Percentiles rank a stretch among this genome's conserved stretches.
Conservation (phyloP, 2,797 vertebrate genomes). For the Paguma larvata region DNA sequence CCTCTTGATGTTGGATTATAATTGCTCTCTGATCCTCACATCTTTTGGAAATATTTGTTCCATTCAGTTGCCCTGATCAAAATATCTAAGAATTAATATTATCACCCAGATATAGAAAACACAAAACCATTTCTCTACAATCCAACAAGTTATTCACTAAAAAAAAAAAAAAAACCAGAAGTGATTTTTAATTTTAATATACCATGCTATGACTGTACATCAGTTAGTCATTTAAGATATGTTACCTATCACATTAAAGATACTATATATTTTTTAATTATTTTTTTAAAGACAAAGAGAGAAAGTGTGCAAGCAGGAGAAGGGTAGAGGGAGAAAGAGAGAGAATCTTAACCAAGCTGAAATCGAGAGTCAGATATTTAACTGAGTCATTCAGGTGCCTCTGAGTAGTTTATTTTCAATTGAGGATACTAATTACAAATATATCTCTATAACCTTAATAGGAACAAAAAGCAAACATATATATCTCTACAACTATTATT, state of each 20-base stretch:
- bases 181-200: conserved; percentile 67
- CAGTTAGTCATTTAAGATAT: conserved; percentile 59
- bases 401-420: conserved; percentile 31
- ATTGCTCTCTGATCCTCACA: neutral
- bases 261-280: neutral
- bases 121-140: conserved; percentile 71
- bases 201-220: conserved; percentile 73
- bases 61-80: conserved; percentile 29
- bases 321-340: too few species aligned
- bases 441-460: conserved; percentile 20
- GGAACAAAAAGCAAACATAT: neutral
- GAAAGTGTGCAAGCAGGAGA: too few species aligned
- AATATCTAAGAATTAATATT: conserved; percentile 73
- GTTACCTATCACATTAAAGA: neutral
- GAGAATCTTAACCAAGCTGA: too few species aligned
- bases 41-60: neutral
- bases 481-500: conserved; percentile 10
- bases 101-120: conserved; percentile 66
- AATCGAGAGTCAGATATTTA: too few species aligned
- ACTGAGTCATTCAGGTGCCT: too few species aligned
- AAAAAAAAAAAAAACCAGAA: conserved; percentile 65
- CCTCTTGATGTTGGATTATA: neutral
- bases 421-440: conserved; percentile 42
- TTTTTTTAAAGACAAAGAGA: too few species aligned
- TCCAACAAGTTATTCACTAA: conserved; percentile 75